phyloP scores from a whole-genome alignment of 1,140 invertebrate genomes.

The Hylaeus anthracinus region DNA sequence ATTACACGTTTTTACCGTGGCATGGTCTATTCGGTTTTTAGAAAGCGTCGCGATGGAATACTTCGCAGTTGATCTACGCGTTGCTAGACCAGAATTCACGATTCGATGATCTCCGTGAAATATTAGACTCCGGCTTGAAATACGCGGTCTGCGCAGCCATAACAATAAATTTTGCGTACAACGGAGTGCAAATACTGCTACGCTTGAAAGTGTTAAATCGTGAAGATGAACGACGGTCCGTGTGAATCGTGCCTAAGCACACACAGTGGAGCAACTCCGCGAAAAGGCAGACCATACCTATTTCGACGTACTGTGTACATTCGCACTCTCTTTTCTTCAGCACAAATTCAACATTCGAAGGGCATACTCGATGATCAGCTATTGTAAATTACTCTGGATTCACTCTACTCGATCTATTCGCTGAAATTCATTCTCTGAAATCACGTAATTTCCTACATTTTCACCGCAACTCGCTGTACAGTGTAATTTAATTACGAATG shows the following conservation, averaged over 20 bases:
- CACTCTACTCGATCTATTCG: neutral
- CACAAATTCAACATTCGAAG: neutral
- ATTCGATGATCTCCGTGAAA: neutral
- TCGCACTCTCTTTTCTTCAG: neutral
- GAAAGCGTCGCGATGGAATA: neutral
- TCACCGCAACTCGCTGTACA: neutral
- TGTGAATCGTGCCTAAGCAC: slow-evolving; percentile 17
- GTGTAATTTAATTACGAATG: neutral
- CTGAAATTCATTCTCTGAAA: no score
- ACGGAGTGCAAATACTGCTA: neutral
- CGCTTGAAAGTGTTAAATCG: slow-evolving; percentile 47
- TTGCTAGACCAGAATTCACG: neutral
- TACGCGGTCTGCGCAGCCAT: neutral
- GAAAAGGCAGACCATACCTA: neutral
- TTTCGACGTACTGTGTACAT: neutral
- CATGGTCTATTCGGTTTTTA: neutral
- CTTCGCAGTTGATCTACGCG: neutral
- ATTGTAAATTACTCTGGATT: neutral
- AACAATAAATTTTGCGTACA: slow-evolving; percentile 29
- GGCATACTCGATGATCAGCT: neutral
- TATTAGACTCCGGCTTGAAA: neutral
- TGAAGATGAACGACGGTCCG: slow-evolving; percentile 30
- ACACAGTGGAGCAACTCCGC: neutral
- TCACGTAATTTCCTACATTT: neutral
- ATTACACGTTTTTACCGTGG: no score